Conservation (phyloP, 1,140 invertebrate genomes). For the Drosophila insularis region DNA sequence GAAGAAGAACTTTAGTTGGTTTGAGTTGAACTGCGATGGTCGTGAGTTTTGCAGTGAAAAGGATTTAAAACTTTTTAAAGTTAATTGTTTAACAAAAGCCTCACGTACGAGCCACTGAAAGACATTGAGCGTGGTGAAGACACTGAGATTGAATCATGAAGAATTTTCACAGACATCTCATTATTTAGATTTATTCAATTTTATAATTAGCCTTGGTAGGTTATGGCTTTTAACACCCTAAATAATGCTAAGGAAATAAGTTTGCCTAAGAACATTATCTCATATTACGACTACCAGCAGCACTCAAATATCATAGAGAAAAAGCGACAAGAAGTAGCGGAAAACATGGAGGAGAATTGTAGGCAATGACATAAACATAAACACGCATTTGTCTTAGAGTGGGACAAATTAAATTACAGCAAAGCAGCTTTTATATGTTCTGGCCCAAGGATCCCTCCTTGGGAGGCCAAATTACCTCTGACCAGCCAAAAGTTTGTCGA, state of each 20-base stretch:
- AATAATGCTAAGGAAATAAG: slow-evolving; percentile 47
- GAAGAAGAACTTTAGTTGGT: slow-evolving; percentile 3
- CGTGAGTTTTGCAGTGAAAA: slow-evolving; percentile 2
- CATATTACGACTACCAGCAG: slow-evolving; percentile 17
- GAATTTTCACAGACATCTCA: slow-evolving; percentile 16
- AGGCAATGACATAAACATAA: slow-evolving; percentile 75
- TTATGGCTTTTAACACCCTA: slow-evolving; percentile 38
- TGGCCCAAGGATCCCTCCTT: slow-evolving; percentile 8
- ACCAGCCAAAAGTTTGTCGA: slow-evolving; percentile 35
- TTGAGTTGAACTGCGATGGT: slow-evolving; percentile 9
- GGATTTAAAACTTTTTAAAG: slow-evolving; percentile 20
- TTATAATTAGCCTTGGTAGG: slow-evolving; percentile 31
- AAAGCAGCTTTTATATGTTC: slow-evolving; percentile 73
- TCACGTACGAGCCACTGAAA: slow-evolving; percentile 6
- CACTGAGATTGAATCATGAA: slow-evolving; percentile 63
- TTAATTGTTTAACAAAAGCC: slow-evolving; percentile 45
- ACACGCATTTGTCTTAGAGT: slow-evolving; percentile 62
- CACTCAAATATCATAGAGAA: slow-evolving; percentile 5
- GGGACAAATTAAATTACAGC: slow-evolving; percentile 74
- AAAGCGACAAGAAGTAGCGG: background rate
- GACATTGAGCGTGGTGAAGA: slow-evolving; percentile 48
- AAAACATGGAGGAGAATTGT: background rate
- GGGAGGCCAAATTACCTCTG: slow-evolving; percentile 7
- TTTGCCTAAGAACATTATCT: slow-evolving; percentile 42
- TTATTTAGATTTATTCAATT: slow-evolving; percentile 55